Base-by-base conservation (phyloP, 2,888 invertebrate genomes). In the Synergus japonicus region DNA sequence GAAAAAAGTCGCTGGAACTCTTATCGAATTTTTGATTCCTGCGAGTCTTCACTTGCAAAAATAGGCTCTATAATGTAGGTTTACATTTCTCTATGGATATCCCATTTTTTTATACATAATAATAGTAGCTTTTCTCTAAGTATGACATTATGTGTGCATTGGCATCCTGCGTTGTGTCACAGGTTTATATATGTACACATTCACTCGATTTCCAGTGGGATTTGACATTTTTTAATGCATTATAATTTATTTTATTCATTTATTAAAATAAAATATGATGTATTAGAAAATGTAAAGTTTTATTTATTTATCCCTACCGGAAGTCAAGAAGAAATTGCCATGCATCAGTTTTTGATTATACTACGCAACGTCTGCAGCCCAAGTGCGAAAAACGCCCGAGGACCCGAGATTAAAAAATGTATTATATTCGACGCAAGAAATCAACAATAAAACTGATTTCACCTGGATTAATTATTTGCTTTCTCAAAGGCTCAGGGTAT, bases 321-420 rank as follows among this genome's bases (percentile, higher is more conserved):
- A 86, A 89, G 82, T 86, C 86, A 88, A 85, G 86, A 84, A 83
- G 85, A 89, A 87, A 87, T 89, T 86, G 87, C 86, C 86, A 87
- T 87, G 85, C 85, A 87, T 89, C 88, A 87, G 87, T 88, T 88
- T 90, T 90, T 90, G 91, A 91, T 91, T 91, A 91, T 91, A 91
- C 90, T 90, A 91, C 90, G 91, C 90, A 90, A 91, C 89, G 87
- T 89, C 87, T 88, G 79, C 88, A 84, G 85, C 87, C 87, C 84
- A 85, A 85, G 84, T 87, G 87, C 86, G 84, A 89, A 87, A 89
- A 84, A 82, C 83, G 88, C 85, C 83, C 85, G 85, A 84, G 85
- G 86, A 86, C 87, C 87, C 84, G 82, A 86, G 87, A 88, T 89
- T 90, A 89, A 88, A 89, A 87, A 89, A 87, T 88, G 88, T 89